phyloP scores from a whole-genome alignment of 2,113 vertebrate genomes.

The Scophthalmus maximus region DNA sequence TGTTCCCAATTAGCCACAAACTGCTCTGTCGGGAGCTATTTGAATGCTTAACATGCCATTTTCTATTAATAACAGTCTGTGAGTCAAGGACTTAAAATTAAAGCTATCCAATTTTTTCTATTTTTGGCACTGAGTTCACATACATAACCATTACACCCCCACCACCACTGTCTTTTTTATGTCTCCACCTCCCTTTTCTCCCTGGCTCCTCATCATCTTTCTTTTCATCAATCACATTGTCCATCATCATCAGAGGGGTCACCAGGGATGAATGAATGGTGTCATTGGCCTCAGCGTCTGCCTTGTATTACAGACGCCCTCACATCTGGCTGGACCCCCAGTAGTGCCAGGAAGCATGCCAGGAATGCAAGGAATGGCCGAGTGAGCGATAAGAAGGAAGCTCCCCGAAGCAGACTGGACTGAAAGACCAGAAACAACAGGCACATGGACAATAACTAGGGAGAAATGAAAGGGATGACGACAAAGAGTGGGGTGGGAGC shows the following conservation, averaged over 20 bases:
- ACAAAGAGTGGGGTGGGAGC: conserved; percentile 45
- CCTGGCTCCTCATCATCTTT: conserved; percentile 50
- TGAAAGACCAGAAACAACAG: conserved; percentile 64
- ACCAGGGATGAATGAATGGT: conserved; percentile 47
- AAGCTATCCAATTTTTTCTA: conserved; percentile 65
- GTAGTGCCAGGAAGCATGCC: conserved; percentile 66
- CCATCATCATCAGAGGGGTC: conserved; percentile 54
- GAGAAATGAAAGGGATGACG: conserved; percentile 62
- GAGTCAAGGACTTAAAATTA: conserved; percentile 70
- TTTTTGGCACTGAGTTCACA: conserved; percentile 75
- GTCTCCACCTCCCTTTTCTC: conserved; percentile 49
- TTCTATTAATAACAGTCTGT: conserved; percentile 68
- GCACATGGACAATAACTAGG: conserved; percentile 43
- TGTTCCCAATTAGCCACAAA: conserved; percentile 67
- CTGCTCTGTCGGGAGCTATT: conserved; percentile 38
- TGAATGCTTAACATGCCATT: conserved; percentile 62
- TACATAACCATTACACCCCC: conserved; percentile 34
- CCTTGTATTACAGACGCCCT: conserved; percentile 69
- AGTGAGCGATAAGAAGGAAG: conserved; percentile 81
- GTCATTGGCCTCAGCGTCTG: conserved; percentile 52
- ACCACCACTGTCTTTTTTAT: conserved; percentile 36
- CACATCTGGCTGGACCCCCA: conserved; percentile 63
- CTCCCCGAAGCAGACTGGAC: conserved; percentile 68
- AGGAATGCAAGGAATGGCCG: conserved; percentile 80
- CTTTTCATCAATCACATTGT: conserved; percentile 68